Evolutionary conservation across 35 echinoderm and acorn worm species (phyloP).

Genomic region (Apostichopus parvimensis): DNA sequence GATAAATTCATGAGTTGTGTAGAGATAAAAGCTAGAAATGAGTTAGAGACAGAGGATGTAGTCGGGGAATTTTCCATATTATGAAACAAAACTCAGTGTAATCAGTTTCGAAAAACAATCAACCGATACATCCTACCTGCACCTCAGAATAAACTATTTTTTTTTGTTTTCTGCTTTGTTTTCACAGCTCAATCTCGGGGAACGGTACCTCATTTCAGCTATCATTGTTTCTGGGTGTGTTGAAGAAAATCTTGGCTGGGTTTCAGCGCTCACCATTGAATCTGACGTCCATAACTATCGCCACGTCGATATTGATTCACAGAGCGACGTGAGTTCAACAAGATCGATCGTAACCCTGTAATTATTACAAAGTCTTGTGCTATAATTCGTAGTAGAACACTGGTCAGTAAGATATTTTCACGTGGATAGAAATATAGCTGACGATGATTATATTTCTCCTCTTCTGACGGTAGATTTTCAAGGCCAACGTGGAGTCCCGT

Average conservation of each 20-base stretch:
- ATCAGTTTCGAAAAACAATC: not conserved
- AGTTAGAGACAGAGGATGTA: not conserved
- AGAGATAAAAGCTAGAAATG: not conserved
- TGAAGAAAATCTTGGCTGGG: not conserved
- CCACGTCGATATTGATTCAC: not conserved
- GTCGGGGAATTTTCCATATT: not conserved
- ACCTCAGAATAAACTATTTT: not conserved
- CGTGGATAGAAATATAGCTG: not conserved
- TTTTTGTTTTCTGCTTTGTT: not conserved
- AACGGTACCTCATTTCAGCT: slow-evolving; percentile 4
- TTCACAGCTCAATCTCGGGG: not conserved
- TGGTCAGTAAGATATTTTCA: not conserved
- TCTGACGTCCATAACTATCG: not conserved
- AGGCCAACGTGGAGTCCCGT: slow-evolving; percentile 25
- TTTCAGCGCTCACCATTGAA: not conserved
- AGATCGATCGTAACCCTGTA: not conserved
- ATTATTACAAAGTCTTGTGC: not conserved
- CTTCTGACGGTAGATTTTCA: not conserved
- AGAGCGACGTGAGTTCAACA: not conserved
- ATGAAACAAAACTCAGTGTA: not conserved
- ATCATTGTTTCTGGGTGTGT: not conserved
- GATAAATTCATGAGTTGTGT: no score
- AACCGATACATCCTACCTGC: not conserved
- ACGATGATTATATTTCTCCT: not conserved
- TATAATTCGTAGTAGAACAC: not conserved